Evolutionary conservation across 2,113 vertebrate genomes (phyloP).

Genomic region (Microcebus murinus): DNA sequence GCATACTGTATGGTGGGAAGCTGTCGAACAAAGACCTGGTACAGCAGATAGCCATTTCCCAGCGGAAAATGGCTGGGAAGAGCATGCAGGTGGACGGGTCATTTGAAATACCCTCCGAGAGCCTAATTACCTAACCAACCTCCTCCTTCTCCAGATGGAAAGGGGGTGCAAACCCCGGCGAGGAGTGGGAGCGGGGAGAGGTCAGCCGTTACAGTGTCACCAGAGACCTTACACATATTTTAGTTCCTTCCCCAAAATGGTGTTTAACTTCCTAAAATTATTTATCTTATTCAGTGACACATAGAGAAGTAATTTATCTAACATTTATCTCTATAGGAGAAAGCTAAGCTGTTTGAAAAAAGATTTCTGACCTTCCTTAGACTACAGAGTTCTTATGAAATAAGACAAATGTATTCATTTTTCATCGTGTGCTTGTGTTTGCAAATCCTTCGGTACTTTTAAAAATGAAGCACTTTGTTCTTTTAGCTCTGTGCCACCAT

Average conservation of each 20-base stretch:
- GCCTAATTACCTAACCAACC: neutral
- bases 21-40: neutral
- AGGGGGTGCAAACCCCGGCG: neutral
- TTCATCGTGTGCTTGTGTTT: neutral
- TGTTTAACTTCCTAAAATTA: neutral
- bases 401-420: neutral
- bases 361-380: neutral
- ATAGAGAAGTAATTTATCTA: neutral
- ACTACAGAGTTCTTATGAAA: neutral
- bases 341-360: neutral
- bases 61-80: accelerated
- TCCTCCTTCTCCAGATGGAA: neutral
- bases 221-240: neutral
- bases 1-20: accelerated
- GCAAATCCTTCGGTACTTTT: neutral
- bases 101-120: neutral
- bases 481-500: neutral
- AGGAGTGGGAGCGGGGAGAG: accelerated
- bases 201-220: neutral
- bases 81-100: accelerated
- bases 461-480: neutral
- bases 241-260: neutral
- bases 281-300: neutral
- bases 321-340: neutral
- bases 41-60: neutral